Conservation (phyloP, 2,888 invertebrate species). For the Macrosiphum euphorbiae region DNA sequence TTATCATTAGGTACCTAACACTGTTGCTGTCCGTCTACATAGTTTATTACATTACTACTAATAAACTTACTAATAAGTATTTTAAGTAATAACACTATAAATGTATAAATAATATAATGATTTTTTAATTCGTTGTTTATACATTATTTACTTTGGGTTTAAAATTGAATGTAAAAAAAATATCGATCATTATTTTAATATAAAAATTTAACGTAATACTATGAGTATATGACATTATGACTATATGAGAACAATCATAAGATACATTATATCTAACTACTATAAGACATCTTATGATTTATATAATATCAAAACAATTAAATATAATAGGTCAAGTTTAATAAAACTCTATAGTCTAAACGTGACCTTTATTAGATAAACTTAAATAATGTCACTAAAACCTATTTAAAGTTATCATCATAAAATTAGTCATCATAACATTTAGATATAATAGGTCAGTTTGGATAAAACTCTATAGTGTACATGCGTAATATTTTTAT, state of each 20-base stretch:
- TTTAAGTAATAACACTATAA: neutral
- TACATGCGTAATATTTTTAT: neutral
- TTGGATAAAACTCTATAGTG: neutral
- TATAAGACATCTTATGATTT: neutral
- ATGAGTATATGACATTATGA: neutral
- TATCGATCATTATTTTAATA: neutral
- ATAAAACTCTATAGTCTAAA: neutral
- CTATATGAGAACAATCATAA: neutral
- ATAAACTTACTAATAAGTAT: no score
- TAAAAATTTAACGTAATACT: neutral
- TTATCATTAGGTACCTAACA: neutral
- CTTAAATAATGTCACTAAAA: no score
- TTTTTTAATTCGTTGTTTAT: neutral
- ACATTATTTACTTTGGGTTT: neutral
- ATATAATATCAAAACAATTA: no score
- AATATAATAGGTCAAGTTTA: no score
- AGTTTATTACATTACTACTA: no score
- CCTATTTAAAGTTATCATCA: neutral
- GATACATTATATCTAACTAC: no score
- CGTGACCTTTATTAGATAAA: neutral
- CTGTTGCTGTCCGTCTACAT: neutral
- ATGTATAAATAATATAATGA: neutral
- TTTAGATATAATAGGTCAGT: no score
- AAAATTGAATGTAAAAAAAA: neutral
- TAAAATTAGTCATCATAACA: no score